Conservation (phyloP, 1,140 invertebrate genomes). For the Neoseiulus cucumeris region DNA sequence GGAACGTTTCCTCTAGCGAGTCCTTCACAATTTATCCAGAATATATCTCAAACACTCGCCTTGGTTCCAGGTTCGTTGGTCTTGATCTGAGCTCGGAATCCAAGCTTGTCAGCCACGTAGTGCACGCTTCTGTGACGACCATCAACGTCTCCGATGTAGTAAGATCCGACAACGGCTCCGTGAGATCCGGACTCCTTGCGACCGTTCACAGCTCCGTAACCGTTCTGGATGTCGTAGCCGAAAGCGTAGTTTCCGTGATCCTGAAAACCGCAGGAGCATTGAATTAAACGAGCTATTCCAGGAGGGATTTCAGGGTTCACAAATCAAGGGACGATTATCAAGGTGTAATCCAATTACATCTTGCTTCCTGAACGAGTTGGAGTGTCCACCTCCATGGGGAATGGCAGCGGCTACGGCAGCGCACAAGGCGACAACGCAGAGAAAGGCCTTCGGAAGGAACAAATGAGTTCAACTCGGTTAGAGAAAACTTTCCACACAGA, state of each 20-base stretch:
- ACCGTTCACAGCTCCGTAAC: background rate
- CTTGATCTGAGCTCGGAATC: constrained; percentile 3
- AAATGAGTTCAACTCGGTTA: too few species aligned
- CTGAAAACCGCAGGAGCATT: background rate
- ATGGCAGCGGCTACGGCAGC: background rate
- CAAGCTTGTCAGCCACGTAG: constrained; percentile 2
- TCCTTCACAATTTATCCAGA: too few species aligned
- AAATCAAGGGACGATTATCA: too few species aligned
- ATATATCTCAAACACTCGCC: background rate
- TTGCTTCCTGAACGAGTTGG: constrained; percentile 2
- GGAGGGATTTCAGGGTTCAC: too few species aligned
- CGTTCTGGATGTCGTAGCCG: background rate
- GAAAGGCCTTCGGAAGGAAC: too few species aligned
- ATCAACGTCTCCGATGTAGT: constrained; percentile 4
- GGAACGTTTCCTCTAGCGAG: too few species aligned
- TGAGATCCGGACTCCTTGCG: background rate
- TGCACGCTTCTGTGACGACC: background rate
- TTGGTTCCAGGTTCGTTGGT: constrained; percentile 6
- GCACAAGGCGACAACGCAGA: background rate
- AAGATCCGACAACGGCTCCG: background rate
- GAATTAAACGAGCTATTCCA: too few species aligned
- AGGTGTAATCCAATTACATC: background rate
- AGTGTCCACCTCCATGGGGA: background rate
- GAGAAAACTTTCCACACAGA: too few species aligned
- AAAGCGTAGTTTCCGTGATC: constrained; percentile 11